These are phyloP conservation scores for Camelus dromedarius DNA, from an alignment of 2,113 vertebrate species.

Conservation along the genomic window DNA sequence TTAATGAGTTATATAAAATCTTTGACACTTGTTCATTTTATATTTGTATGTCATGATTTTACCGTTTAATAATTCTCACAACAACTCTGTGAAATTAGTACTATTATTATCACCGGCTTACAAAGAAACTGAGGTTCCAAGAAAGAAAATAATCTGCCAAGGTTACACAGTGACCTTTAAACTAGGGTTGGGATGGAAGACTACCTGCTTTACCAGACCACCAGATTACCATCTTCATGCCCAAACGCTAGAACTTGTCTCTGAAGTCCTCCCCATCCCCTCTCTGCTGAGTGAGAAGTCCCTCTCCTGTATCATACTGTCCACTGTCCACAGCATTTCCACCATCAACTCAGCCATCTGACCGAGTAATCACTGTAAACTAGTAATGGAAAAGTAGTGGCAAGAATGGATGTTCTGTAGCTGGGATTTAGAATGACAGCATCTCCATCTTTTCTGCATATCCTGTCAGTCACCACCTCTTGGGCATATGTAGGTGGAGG, in stretches of 20 bases:
- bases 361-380: not conserved
- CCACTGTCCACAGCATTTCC: not conserved
- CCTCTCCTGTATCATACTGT: not conserved
- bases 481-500: not conserved
- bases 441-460: not conserved
- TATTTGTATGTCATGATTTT: constrained; percentile 4
- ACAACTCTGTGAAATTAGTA: not conserved
- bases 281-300: not conserved
- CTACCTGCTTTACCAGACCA: not conserved
- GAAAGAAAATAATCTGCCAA: not conserved
- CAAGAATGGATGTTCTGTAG: not conserved
- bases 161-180: not conserved
- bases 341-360: not conserved
- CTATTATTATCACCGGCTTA: not conserved
- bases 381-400: not conserved
- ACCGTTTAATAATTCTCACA: not conserved
- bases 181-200: not conserved
- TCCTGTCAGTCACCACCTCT: not conserved
- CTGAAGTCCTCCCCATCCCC: not conserved
- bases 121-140: not conserved
- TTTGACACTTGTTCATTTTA: constrained; percentile 20
- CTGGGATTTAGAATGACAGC: not conserved
- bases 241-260: not conserved
- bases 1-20: constrained; percentile 1
- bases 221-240: not conserved